Evolutionary conservation across 2,797 vertebrate species (phyloP).

Genomic region (Leuciscus waleckii): DNA sequence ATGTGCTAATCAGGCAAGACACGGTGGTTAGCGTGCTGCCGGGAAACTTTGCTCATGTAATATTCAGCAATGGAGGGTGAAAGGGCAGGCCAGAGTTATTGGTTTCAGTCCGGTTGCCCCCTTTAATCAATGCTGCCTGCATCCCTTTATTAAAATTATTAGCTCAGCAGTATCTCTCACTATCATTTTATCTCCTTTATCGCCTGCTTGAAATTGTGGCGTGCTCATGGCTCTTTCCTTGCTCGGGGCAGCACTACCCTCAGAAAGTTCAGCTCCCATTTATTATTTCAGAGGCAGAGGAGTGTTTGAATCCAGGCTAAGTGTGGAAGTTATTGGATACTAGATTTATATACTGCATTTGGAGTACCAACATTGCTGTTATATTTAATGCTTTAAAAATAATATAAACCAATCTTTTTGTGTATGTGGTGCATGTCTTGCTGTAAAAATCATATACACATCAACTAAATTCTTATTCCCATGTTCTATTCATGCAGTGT

Average conservation of each 20-base stretch:
- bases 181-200: conserved; percentile 81
- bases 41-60: conserved; percentile 88
- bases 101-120: conserved; percentile 84
- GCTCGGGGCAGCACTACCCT: conserved; percentile 78
- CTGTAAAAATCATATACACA: conserved; percentile 13
- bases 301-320: conserved; percentile 78
- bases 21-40: conserved; percentile 77
- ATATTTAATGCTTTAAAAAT: conserved; percentile 68
- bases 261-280: conserved; percentile 78
- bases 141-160: conserved; percentile 88
- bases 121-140: conserved; percentile 88
- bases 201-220: conserved; percentile 76
- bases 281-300: conserved; percentile 78
- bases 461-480: conserved; percentile 34
- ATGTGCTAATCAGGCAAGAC: conserved; percentile 83
- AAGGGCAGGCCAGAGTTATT: conserved; percentile 86
- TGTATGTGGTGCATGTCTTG: conserved; percentile 50
- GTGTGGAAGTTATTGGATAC: conserved; percentile 76
- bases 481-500: conserved; percentile 31
- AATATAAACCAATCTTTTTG: conserved; percentile 47
- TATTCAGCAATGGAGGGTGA: conserved; percentile 84
- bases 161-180: conserved; percentile 84
- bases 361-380: conserved; percentile 70
- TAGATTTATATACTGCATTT: conserved; percentile 78
- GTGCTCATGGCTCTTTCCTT: conserved; percentile 73